phyloP scores from a whole-genome alignment of 1,140 invertebrate species.

The Caenorhabditis inopinata region DNA sequence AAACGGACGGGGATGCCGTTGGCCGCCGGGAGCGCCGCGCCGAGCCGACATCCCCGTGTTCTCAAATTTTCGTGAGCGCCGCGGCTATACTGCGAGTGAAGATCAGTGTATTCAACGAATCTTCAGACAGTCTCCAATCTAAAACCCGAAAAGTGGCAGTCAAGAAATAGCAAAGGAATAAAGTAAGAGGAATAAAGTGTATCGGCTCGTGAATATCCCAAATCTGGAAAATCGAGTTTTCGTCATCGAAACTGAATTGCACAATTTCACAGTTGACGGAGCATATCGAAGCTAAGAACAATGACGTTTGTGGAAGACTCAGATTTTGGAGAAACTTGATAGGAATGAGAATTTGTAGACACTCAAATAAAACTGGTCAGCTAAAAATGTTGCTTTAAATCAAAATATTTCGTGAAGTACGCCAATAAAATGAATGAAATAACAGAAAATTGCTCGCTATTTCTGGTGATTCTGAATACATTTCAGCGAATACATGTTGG shows the following conservation, averaged over 20 bases:
- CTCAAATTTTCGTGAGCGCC: not conserved
- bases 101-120: too few relatives aligned
- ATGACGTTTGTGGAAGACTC: not conserved
- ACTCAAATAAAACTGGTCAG: too few relatives aligned
- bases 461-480: too few relatives aligned
- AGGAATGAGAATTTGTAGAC: constrained; percentile 34
- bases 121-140: too few relatives aligned
- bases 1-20: constrained; percentile 44
- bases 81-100: not conserved
- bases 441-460: too few relatives aligned
- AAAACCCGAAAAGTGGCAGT: too few relatives aligned
- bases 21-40: constrained; percentile 24
- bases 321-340: constrained; percentile 20
- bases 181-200: too few relatives aligned
- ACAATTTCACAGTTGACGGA: constrained; percentile 21
- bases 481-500: too few relatives aligned
- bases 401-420: too few relatives aligned
- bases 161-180: too few relatives aligned
- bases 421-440: too few relatives aligned
- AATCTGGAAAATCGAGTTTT: constrained; percentile 4
- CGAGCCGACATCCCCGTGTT: constrained; percentile 26
- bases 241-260: not conserved
- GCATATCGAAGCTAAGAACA: not conserved
- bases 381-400: too few relatives aligned
- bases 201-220: not conserved